phyloP scores from a whole-genome alignment of 2,888 invertebrate genomes.

The Drosophila buzzatii region DNA sequence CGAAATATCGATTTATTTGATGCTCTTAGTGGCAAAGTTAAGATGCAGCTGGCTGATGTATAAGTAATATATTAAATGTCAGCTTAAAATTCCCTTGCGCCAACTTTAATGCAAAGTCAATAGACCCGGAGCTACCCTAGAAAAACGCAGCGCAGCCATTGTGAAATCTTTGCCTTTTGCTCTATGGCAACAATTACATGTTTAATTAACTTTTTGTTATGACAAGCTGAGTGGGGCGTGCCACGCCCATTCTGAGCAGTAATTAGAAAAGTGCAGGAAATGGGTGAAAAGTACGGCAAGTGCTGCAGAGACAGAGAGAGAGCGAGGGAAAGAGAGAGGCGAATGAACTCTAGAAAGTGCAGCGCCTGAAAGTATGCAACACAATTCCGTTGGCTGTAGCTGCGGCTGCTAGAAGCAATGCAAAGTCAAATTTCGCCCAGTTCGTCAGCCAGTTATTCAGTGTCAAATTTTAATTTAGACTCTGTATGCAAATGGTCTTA shows the following conservation, averaged over 20 bases:
- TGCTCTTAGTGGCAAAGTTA: not conserved
- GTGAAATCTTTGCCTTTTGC: slow-evolving; percentile 51
- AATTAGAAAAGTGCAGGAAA: slow-evolving; percentile 36
- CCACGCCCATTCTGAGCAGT: slow-evolving; percentile 12
- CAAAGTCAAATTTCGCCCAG: not conserved
- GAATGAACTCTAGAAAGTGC: slow-evolving; percentile 13
- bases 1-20: slow-evolving; percentile 1
- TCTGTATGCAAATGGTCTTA: slow-evolving; percentile 71
- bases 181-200: slow-evolving; percentile 72
- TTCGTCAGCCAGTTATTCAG: slow-evolving; percentile 34
- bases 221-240: slow-evolving; percentile 42
- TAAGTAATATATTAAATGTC: not conserved
- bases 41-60: not conserved
- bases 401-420: slow-evolving; percentile 11
- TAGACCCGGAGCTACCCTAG: slow-evolving; percentile 14
- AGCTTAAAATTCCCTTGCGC: not conserved
- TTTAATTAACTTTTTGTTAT: slow-evolving; percentile 79
- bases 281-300: not conserved
- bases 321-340: slow-evolving; percentile 1
- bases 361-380: slow-evolving; percentile 36
- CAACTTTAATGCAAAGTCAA: slow-evolving; percentile 3
- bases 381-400: slow-evolving; percentile 13
- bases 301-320: not conserved
- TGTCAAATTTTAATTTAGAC: slow-evolving; percentile 72
- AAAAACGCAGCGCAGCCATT: slow-evolving; percentile 25